phyloP scores from a whole-genome alignment of 2,797 vertebrate genomes.

The Argyrosomus regius region DNA sequence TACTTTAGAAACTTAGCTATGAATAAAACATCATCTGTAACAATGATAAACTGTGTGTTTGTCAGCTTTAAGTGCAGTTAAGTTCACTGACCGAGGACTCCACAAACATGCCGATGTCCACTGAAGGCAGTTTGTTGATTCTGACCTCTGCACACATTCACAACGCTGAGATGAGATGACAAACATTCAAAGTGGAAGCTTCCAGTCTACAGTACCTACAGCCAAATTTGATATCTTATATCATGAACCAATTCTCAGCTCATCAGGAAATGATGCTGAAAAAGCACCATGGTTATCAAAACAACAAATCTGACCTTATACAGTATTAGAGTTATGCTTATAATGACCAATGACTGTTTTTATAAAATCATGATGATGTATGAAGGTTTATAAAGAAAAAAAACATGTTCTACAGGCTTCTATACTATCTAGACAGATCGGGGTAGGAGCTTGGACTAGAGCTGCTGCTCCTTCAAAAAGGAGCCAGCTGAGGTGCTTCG shows the following conservation, averaged over 20 bases:
- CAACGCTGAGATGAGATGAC: background rate
- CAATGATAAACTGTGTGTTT: background rate
- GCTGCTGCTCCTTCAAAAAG: too few species aligned
- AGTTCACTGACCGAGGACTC: background rate
- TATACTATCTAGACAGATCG: too few species aligned
- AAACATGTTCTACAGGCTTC: too few species aligned
- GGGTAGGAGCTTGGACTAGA: too few species aligned
- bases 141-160: background rate
- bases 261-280: background rate
- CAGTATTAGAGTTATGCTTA: background rate
- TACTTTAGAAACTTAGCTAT: background rate
- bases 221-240: too few species aligned
- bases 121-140: background rate
- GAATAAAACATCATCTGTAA: background rate
- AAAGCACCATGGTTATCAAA: background rate
- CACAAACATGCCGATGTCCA: constrained; percentile 1
- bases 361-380: too few species aligned
- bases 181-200: background rate
- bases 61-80: background rate
- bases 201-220: background rate
- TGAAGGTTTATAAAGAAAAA: background rate
- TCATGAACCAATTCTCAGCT: background rate
- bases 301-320: background rate
- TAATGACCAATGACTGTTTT: background rate
- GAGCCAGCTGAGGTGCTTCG: too few species aligned